These are phyloP conservation scores for Suillia variegata DNA, from an alignment of 2,888 invertebrate genomes.

Conservation along the genomic window DNA sequence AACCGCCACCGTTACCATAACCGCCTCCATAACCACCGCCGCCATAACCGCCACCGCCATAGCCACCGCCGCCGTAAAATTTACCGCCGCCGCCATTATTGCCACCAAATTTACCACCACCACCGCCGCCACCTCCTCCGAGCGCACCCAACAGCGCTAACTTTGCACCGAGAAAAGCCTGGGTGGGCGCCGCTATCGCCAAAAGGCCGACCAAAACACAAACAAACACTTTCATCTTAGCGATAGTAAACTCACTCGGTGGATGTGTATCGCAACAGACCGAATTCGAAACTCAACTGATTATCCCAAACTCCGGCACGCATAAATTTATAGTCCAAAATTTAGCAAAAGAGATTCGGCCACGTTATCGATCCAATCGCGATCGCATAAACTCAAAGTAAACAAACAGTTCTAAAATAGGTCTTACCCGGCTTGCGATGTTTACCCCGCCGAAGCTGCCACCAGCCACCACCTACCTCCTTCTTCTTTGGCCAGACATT, in stretches of 20 bases:
- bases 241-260: neutral
- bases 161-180: slow-evolving; percentile 52
- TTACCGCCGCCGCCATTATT: slow-evolving; percentile 22
- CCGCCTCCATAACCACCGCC: slow-evolving; percentile 24
- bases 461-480: neutral
- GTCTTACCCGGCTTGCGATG: neutral
- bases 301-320: slow-evolving; percentile 37
- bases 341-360: slow-evolving; percentile 9
- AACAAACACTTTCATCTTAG: slow-evolving; percentile 43
- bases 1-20: slow-evolving; percentile 16
- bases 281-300: slow-evolving; percentile 45
- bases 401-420: slow-evolving; percentile 6
- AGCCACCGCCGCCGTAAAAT: slow-evolving; percentile 18
- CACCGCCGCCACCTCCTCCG: slow-evolving; percentile 32
- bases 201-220: slow-evolving; percentile 40
- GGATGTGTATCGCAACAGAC: neutral
- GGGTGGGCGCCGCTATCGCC: slow-evolving; percentile 41
- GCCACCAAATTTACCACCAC: slow-evolving; percentile 21
- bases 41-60: slow-evolving; percentile 25
- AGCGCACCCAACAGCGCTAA: slow-evolving; percentile 46
- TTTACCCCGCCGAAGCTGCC: neutral
- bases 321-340: slow-evolving; percentile 55
- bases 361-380: neutral
- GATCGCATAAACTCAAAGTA: slow-evolving; percentile 10
- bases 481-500: neutral